Evolutionary conservation across 2,888 invertebrate genomes (phyloP).

Genomic region (Drosophila leonis): DNA sequence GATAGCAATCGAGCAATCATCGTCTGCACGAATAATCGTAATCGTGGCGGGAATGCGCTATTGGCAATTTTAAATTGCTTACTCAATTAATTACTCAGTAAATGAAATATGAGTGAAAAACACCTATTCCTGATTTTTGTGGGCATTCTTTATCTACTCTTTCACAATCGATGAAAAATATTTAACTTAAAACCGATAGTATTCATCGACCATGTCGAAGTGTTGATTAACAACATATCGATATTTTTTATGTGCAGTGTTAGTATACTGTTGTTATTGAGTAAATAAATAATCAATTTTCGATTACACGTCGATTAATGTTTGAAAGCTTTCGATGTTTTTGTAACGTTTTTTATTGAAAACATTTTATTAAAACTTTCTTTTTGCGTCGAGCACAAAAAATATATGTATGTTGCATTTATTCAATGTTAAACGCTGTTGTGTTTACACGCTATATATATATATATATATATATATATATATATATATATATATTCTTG

Average conservation of each 20-base stretch:
- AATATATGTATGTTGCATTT: constrained; percentile 63
- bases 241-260: too few species aligned
- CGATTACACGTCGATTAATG: neutral
- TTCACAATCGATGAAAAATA: neutral
- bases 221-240: too few species aligned
- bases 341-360: constrained; percentile 65
- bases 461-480: constrained; percentile 40
- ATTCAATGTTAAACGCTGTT: constrained; percentile 61
- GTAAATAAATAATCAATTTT: neutral
- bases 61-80: neutral
- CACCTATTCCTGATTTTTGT: too few species aligned
- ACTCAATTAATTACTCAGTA: too few species aligned
- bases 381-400: constrained; percentile 60
- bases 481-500: constrained; percentile 28
- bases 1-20: neutral
- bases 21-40: neutral
- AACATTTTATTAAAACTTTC: constrained; percentile 71
- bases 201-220: neutral
- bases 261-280: neutral
- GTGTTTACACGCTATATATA: constrained; percentile 35
- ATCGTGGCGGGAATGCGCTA: neutral
- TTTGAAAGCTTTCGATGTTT: constrained; percentile 19
- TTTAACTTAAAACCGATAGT: neutral
- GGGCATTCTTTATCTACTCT: too few species aligned
- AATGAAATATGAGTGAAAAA: too few species aligned